phyloP scores from a whole-genome alignment of 1,140 invertebrate genomes.

The Caenorhabditis remanei region DNA sequence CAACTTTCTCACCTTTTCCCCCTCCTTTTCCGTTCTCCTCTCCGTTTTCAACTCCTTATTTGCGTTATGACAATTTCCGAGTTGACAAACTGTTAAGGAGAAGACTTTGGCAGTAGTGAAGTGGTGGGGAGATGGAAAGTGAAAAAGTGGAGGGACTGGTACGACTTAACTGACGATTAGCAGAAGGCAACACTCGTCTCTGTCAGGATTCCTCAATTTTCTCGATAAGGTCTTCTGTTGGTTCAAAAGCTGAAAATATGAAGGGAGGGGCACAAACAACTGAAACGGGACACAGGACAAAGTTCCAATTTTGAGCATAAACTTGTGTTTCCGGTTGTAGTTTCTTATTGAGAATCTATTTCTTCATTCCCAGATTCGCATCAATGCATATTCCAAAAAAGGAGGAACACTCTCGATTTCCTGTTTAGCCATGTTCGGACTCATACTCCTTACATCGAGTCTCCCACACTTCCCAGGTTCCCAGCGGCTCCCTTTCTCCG shows the following conservation, averaged over 20 bases:
- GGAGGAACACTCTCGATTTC: background rate
- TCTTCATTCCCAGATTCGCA: slow-evolving; percentile 30
- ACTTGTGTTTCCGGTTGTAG: background rate
- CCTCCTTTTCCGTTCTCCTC: background rate
- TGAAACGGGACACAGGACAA: background rate
- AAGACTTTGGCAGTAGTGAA: slow-evolving; percentile 32
- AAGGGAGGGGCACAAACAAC: background rate
- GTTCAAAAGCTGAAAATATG: background rate
- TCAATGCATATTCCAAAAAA: background rate
- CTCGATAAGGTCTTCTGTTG: slow-evolving; percentile 1
- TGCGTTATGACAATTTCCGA: slow-evolving; percentile 43
- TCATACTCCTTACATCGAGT: background rate
- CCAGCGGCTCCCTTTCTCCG: slow-evolving; percentile 31
- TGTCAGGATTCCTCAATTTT: background rate
- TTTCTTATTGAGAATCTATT: background rate
- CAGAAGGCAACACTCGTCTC: slow-evolving; percentile 31
- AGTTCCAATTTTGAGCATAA: background rate
- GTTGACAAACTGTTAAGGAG: slow-evolving; percentile 55
- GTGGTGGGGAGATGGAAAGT: background rate
- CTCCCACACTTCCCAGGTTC: slow-evolving; percentile 52
- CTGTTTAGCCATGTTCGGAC: background rate
- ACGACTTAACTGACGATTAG: slow-evolving; percentile 38
- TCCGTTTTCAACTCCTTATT: slow-evolving; percentile 48
- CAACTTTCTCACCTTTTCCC: slow-evolving; percentile 34
- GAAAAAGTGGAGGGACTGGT: background rate